Evolutionary conservation across 2,113 vertebrate species (phyloP), one percentile per base, ranked within the genome.

Genomic region (Pristiophorus japonicus): DNA sequence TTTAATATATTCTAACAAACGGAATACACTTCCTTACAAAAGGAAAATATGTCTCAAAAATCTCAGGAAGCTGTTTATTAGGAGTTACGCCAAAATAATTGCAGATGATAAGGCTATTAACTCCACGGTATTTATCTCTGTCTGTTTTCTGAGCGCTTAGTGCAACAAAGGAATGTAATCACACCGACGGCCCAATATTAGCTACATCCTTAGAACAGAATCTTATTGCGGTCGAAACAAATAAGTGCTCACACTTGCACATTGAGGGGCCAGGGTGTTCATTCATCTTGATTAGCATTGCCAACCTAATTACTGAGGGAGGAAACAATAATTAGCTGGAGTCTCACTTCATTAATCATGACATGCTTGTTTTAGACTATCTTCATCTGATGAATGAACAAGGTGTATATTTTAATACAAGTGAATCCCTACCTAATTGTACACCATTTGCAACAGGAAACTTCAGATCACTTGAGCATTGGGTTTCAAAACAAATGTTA

Each of bases 261-360:
- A 97, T 97, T 98, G 97, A 97, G 96, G n/a, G 98, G 98, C 98
- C 98, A 98, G 98, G 97, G 97, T 96, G 96, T 97, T 98, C 97
- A 98, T 98, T 99, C 98, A 98, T 98, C 98, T 98, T 98, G 98
- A 98, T 99, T 99, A 98, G 98, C 98, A 96, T 97, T 97, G 97
- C 98, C 98, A 99, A 98, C 98, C 98, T 99, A 99, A 99, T 99
- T 99, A 99, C 98, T 97, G 98, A 98, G 98, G 98, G 98, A 99
- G 98, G 98, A 99, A 99, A 98, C 98, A 98, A 98, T 99, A 99
- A 99, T 99, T 99, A 99, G 98, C 98, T 98, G 96, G 96, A 98
- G 98, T 99, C 98, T 99, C 98, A 99, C 98, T 98, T 99, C 98
- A 98, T 99, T 99, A 99, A 99, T 99, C 98, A 99, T 98, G 98